A percentile compares a stretch with the other conserved stretches of the same genome.
Evolutionary conservation across 37 sponge, comb jelly and placozoan species (phyloP).

Genomic region (Cliona cf. orientalis): DNA sequence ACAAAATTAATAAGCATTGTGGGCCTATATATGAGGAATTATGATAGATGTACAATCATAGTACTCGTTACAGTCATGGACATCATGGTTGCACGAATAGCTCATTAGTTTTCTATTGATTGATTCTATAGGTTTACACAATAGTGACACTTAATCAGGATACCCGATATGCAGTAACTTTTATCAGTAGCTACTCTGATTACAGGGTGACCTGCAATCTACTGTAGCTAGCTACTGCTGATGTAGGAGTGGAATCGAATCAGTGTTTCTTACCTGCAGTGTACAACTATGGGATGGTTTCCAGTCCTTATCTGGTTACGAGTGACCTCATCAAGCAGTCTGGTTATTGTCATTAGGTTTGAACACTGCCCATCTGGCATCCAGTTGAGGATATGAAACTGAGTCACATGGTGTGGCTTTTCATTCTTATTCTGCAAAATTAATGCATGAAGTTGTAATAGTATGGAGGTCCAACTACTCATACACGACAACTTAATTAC

Average conservation of each 20-base stretch:
- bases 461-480: too few species aligned
- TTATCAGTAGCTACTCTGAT: too few species aligned
- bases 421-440: background rate
- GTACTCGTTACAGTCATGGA: too few species aligned
- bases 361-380: slow-evolving; percentile 53
- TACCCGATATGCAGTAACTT: background rate
- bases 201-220: too few species aligned
- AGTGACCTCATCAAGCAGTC: background rate
- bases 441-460: background rate
- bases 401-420: background rate
- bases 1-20: background rate
- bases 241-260: background rate
- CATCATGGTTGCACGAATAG: too few species aligned
- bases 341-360: slow-evolving; percentile 3
- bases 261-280: slow-evolving; percentile 36
- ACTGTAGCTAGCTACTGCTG: too few species aligned
- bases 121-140: too few species aligned
- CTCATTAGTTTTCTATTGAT: too few species aligned
- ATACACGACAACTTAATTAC: too few species aligned
- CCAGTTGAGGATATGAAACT: slow-evolving; percentile 46
- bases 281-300: slow-evolving; percentile 28
- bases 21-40: too few species aligned
- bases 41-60: too few species aligned
- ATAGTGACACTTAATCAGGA: background rate
- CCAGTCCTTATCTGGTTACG: slow-evolving; percentile 11